A percentile compares a stretch with the other conserved stretches of the same genome.
phyloP scores from a whole-genome alignment of 1,140 invertebrate species.

The Papilio helenus region DNA sequence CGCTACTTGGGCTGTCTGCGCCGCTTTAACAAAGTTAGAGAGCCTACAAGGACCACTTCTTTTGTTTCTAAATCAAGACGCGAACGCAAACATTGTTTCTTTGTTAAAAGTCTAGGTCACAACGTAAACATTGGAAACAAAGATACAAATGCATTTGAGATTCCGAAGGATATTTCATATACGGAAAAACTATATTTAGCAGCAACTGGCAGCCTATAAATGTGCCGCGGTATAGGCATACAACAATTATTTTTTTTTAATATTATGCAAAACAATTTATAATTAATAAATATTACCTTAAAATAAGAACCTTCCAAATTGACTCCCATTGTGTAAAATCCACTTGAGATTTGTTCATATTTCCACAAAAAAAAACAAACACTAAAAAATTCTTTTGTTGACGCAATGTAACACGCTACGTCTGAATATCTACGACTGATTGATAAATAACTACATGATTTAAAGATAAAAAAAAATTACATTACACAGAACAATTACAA shows the following conservation, averaged over 20 bases:
- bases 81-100: background rate
- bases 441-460: slow-evolving; percentile 18
- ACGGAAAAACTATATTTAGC: too few species aligned
- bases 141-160: background rate
- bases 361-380: slow-evolving; percentile 25
- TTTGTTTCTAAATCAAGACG: slow-evolving; percentile 9
- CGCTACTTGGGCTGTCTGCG: background rate
- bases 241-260: too few species aligned
- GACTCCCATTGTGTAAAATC: slow-evolving; percentile 47
- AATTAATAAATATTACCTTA: slow-evolving; percentile 43
- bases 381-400: background rate
- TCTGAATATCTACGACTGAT: background rate
- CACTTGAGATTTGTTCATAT: slow-evolving; percentile 43
- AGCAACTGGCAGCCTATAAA: too few species aligned
- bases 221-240: too few species aligned
- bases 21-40: background rate
- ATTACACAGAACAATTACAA: background rate
- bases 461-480: background rate
- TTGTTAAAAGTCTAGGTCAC: background rate
- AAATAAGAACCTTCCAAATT: slow-evolving; percentile 45
- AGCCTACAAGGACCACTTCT: slow-evolving; percentile 16
- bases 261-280: background rate
- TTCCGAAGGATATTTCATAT: too few species aligned
- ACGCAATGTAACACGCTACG: background rate
- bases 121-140: background rate